These are phyloP conservation scores for Rhysida immarginata DNA, from an alignment of 1,140 invertebrate species.

Conservation along the genomic window DNA sequence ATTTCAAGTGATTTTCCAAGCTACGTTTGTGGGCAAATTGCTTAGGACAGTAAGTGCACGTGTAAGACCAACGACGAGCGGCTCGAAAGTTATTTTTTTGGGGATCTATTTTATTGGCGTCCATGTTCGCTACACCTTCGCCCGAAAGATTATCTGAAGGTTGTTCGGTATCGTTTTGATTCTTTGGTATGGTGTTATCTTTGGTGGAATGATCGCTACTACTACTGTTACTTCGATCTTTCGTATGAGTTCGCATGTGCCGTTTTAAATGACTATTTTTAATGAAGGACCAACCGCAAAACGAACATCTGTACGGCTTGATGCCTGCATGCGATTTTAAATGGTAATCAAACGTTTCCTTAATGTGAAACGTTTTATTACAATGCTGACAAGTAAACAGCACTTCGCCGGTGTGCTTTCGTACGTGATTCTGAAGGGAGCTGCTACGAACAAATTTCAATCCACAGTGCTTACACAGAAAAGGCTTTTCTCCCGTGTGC, in stretches of 20 bases:
- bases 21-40: not conserved
- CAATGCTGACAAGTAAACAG: constrained; percentile 32
- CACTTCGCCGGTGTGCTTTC: constrained; percentile 37
- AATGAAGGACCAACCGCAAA: not conserved
- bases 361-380: constrained; percentile 15
- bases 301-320: not conserved
- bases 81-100: not conserved
- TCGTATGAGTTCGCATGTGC: not conserved
- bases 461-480: constrained; percentile 27
- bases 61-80: not conserved
- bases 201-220: not conserved
- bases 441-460: constrained; percentile 14
- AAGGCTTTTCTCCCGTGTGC: constrained; percentile 37
- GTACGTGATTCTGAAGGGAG: constrained; percentile 30
- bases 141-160: not conserved
- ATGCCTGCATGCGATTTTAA: not conserved
- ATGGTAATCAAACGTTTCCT: not conserved
- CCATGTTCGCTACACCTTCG: not conserved
- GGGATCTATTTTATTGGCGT: not conserved
- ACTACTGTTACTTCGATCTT: not conserved
- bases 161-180: not conserved
- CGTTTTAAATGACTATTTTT: not conserved
- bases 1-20: not conserved
- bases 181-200: not conserved
- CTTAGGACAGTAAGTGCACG: not conserved